A percentile compares a stretch with the other conserved stretches of the same genome.
Conservation (phyloP, 2,888 invertebrate species). For the Oxystoma pomonae region DNA sequence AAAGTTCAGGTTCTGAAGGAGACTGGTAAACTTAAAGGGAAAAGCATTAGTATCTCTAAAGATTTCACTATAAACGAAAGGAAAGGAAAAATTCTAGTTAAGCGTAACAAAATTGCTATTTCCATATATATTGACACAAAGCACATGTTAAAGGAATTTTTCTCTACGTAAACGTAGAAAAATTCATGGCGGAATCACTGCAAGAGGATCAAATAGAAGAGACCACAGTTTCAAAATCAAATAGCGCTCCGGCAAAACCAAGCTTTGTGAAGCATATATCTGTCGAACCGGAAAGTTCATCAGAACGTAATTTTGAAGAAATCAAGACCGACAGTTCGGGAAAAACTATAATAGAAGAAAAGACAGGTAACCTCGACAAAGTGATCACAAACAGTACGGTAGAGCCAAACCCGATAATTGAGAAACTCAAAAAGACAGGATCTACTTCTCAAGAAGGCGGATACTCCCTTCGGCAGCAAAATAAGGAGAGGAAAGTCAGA, state of each 20-base stretch:
- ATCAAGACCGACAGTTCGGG: too few relatives aligned
- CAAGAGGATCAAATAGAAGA: not conserved
- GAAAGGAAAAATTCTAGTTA: slow-evolving; percentile 1
- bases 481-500: not conserved
- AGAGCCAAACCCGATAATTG: not conserved
- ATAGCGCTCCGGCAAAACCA: not conserved
- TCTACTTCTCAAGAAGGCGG: too few relatives aligned
- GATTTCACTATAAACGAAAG: not conserved
- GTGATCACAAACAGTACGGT: not conserved
- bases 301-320: not conserved
- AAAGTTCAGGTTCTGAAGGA: not conserved
- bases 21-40: not conserved
- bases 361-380: not conserved
- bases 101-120: not conserved
- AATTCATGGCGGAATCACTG: not conserved
- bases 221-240: not conserved
- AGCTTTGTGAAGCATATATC: not conserved
- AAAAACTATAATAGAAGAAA: too few relatives aligned
- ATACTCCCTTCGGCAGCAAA: too few relatives aligned
- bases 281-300: not conserved
- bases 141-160: not conserved
- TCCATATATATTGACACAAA: not conserved
- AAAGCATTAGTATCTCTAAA: not conserved
- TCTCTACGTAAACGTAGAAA: not conserved
- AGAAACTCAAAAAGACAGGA: not conserved